These are phyloP conservation scores for Cephus cinctus DNA, from an alignment of 1,140 invertebrate genomes.

Conservation along the genomic window DNA sequence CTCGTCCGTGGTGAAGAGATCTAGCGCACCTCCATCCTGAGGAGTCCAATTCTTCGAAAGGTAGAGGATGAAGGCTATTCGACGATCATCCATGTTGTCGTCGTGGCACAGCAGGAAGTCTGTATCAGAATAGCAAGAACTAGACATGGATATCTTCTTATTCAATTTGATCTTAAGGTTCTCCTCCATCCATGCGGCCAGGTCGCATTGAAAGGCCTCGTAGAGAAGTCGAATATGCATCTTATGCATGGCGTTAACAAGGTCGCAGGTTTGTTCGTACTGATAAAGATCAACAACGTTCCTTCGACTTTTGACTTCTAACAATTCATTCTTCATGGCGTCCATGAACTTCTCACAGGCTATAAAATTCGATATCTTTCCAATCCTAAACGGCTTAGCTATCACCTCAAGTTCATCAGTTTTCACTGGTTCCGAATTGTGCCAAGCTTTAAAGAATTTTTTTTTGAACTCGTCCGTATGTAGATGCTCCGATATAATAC, in stretches of 20 bases:
- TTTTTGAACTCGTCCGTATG: constrained; percentile 28
- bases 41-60: constrained; percentile 60
- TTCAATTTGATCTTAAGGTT: constrained; percentile 63
- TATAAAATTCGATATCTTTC: constrained; percentile 62
- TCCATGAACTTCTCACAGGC: constrained; percentile 56
- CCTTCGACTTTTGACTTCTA: constrained; percentile 64
- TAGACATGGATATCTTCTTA: constrained; percentile 66
- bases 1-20: constrained; percentile 63
- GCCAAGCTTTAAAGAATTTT: constrained; percentile 44
- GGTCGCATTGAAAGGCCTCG: constrained; percentile 58
- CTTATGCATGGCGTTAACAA: constrained; percentile 60
- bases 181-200: constrained; percentile 61
- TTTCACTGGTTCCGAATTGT: constrained; percentile 26
- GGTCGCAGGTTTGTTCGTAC: constrained; percentile 68
- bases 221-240: constrained; percentile 57
- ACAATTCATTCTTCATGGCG: constrained; percentile 57
- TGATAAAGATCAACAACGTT: constrained; percentile 69
- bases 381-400: constrained; percentile 57
- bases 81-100: constrained; percentile 68
- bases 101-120: constrained; percentile 75
- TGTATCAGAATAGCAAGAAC: constrained; percentile 68
- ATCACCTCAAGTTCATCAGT: constrained; percentile 45
- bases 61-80: constrained; percentile 73
- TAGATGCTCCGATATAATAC: constrained; percentile 34
- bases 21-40: constrained; percentile 66